These are phyloP conservation scores for Allobates femoralis DNA, from an alignment of 2,797 vertebrate species.

Conservation along the genomic window DNA sequence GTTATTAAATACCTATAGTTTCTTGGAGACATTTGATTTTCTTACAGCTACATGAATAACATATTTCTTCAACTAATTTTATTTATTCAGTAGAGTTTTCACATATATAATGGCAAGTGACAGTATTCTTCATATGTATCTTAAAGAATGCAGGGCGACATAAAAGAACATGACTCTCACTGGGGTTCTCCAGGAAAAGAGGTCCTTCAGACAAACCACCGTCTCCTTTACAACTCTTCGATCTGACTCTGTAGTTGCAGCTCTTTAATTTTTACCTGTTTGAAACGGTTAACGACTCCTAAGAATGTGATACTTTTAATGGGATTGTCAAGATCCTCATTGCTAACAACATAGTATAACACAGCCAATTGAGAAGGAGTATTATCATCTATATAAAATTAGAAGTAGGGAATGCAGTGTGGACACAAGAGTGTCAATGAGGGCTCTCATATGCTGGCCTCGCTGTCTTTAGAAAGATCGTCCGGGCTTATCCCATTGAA, in stretches of 20 bases:
- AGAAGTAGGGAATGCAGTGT: no score
- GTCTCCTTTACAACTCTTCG: not conserved
- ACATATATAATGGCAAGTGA: not conserved
- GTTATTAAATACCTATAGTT: not conserved
- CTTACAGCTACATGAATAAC: not conserved
- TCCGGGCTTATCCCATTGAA: no score
- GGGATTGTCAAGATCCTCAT: no score
- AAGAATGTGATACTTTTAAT: no score
- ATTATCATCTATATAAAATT: no score
- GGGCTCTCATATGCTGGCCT: no score
- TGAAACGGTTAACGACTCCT: no score
- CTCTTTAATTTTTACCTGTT: no score
- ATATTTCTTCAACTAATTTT: not conserved
- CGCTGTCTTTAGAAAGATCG: no score
- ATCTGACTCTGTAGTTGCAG: not conserved
- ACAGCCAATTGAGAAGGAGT: no score
- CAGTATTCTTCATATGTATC: not conserved
- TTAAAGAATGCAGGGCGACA: not conserved
- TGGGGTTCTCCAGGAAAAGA: not conserved
- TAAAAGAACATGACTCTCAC: not conserved
- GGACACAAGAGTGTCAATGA: no score
- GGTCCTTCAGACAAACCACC: not conserved
- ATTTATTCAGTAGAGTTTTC: not conserved
- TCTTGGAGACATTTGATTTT: not conserved
- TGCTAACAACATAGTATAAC: no score